phyloP scores from a whole-genome alignment of 2,113 vertebrate species.

The Polypterus bichir region DNA sequence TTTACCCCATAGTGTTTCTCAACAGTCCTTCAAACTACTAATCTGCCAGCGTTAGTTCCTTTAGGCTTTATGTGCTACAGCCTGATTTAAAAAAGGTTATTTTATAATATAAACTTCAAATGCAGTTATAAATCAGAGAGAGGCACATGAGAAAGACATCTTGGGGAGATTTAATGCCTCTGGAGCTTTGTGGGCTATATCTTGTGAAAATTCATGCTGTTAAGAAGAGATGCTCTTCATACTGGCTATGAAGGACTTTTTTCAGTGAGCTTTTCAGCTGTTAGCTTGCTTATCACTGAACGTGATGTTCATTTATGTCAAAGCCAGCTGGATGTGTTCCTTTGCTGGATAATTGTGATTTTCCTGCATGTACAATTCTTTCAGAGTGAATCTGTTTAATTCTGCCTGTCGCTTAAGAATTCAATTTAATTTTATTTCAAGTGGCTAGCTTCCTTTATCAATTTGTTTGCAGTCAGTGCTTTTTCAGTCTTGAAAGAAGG shows the following conservation, averaged over 20 bases:
- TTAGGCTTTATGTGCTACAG: too few species aligned
- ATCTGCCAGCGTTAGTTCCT: neutral
- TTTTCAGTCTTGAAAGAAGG: too few species aligned
- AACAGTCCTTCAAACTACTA: neutral
- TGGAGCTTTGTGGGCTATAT: neutral
- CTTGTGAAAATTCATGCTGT: neutral
- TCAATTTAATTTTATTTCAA: too few species aligned
- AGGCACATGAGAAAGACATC: neutral
- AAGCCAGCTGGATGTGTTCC: neutral
- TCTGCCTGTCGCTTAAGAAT: too few species aligned
- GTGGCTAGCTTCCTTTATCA: too few species aligned
- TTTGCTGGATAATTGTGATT: neutral
- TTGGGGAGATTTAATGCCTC: neutral
- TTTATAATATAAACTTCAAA: neutral
- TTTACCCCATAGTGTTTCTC: too few species aligned
- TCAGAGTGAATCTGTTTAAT: too few species aligned
- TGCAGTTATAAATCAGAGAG: constrained; percentile 1
- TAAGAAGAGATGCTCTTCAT: neutral
- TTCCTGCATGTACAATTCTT: too few species aligned
- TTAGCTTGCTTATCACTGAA: neutral
- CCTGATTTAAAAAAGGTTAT: neutral
- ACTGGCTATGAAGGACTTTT: neutral
- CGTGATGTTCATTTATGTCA: neutral
- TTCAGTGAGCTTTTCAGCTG: neutral
- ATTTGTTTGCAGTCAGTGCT: too few species aligned